Evolutionary conservation across 2,797 vertebrate species (phyloP).

Genomic region (Austrolebias charrua): DNA sequence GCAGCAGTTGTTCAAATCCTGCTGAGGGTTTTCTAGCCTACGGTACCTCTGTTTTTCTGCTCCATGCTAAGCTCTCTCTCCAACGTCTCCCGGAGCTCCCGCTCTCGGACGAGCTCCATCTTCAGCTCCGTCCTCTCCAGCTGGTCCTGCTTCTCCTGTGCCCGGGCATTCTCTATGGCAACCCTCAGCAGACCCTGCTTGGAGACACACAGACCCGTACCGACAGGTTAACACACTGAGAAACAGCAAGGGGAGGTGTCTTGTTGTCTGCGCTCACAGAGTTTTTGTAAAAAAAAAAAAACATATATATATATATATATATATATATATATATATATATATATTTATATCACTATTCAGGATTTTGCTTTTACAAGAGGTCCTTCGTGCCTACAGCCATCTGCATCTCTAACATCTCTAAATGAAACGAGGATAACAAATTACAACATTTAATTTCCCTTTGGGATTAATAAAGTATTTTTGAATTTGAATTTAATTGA

Average conservation of each 20-base stretch:
- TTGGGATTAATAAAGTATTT: too few species aligned
- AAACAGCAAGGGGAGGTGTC: not conserved
- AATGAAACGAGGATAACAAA: too few species aligned
- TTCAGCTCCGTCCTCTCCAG: conserved; percentile 98
- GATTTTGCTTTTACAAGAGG: too few species aligned
- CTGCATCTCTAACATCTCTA: too few species aligned
- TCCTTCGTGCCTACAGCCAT: too few species aligned
- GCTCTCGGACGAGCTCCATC: conserved; percentile 97
- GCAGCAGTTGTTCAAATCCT: not conserved
- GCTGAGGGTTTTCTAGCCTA: not conserved
- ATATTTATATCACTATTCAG: too few species aligned
- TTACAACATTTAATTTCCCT: too few species aligned
- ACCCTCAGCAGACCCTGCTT: conserved; percentile 97
- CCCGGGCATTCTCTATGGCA: conserved; percentile 96
- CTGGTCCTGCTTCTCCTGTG: conserved; percentile 98
- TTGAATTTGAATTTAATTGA: too few species aligned
- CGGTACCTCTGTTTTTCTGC: conserved; percentile 99
- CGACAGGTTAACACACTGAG: conserved; percentile 69
- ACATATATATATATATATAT: too few species aligned
- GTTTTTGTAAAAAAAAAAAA: too few species aligned
- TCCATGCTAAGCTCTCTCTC: conserved; percentile 97
- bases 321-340: too few species aligned
- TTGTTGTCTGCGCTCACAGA: not conserved
- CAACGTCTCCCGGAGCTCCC: conserved; percentile 94
- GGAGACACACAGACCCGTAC: conserved; percentile 69